Percentiles rank a stretch among this genome's conserved stretches.
Evolutionary conservation across 1,140 invertebrate genomes (phyloP).

Genomic region (Heterodera carotae): DNA sequence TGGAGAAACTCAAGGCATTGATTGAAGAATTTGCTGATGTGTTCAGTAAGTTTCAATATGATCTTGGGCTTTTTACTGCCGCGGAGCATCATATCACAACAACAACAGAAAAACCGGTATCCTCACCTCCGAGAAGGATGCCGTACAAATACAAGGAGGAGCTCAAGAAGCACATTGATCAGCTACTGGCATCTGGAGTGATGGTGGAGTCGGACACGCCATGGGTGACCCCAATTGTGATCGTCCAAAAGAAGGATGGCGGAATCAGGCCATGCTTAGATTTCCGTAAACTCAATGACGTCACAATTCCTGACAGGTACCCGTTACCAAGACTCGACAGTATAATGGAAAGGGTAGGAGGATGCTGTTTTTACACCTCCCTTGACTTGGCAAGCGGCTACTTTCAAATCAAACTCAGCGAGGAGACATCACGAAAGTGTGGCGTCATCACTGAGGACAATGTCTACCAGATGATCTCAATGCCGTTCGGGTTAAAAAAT

Average conservation of each 20-base stretch:
- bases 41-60: background rate
- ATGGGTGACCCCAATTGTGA: constrained; percentile 2
- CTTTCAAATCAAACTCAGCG: constrained; percentile 46
- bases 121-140: background rate
- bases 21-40: constrained; percentile 20
- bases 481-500: constrained; percentile 33
- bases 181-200: constrained; percentile 6
- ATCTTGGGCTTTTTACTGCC: background rate
- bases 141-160: background rate
- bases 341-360: background rate
- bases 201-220: constrained; percentile 16
- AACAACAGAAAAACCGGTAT: too few relatives aligned
- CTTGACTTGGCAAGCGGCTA: background rate
- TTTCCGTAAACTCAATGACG: constrained; percentile 17
- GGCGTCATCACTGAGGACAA: constrained; percentile 23
- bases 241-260: constrained; percentile 21
- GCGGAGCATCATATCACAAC: constrained; percentile 9
- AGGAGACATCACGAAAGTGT: constrained; percentile 25
- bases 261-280: constrained; percentile 1
- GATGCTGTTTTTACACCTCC: background rate
- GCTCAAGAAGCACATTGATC: background rate
- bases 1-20: background rate
- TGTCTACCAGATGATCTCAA: constrained; percentile 28
- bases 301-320: constrained; percentile 3
- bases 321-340: background rate